Conservation (phyloP, 2,113 vertebrate species). For the Mionectes macconnelli region DNA sequence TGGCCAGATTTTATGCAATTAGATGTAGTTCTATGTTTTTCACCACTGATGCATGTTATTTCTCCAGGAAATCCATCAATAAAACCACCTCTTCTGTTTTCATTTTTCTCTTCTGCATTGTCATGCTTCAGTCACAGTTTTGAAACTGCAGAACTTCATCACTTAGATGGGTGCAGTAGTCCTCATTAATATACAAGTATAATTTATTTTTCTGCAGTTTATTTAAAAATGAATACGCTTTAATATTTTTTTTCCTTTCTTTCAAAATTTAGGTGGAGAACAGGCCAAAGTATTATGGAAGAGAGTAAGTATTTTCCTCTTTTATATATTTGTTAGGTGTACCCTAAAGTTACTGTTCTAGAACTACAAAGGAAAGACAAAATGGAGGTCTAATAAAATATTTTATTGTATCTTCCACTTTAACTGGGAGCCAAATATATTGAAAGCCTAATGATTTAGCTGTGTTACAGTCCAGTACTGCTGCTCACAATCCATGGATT, state of each 20-base stretch:
- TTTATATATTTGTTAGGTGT: slow-evolving; percentile 19
- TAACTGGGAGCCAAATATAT: background rate
- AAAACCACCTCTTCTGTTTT: background rate
- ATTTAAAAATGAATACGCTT: slow-evolving; percentile 29
- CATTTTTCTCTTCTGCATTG: background rate
- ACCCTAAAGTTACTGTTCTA: background rate
- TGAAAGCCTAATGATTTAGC: background rate
- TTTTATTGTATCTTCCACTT: background rate
- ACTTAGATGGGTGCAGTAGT: background rate
- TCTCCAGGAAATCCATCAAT: background rate
- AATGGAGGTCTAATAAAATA: background rate
- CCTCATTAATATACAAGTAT: background rate
- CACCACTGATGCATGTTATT: background rate
- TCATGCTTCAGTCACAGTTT: background rate
- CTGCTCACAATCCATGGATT: background rate
- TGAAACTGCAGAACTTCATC: background rate
- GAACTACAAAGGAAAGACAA: background rate
- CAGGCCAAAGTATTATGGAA: slow-evolving; percentile 97
- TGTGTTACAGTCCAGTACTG: background rate
- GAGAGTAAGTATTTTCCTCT: slow-evolving; percentile 89
- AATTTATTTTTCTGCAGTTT: background rate
- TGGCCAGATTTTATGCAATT: background rate
- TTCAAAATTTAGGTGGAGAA: slow-evolving; percentile 88
- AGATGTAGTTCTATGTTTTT: background rate
- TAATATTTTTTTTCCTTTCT: slow-evolving; percentile 25